A percentile compares a stretch with the other conserved stretches of the same genome.
phyloP scores from a whole-genome alignment of 2,113 vertebrate species.

The Antechinus flavipes region DNA sequence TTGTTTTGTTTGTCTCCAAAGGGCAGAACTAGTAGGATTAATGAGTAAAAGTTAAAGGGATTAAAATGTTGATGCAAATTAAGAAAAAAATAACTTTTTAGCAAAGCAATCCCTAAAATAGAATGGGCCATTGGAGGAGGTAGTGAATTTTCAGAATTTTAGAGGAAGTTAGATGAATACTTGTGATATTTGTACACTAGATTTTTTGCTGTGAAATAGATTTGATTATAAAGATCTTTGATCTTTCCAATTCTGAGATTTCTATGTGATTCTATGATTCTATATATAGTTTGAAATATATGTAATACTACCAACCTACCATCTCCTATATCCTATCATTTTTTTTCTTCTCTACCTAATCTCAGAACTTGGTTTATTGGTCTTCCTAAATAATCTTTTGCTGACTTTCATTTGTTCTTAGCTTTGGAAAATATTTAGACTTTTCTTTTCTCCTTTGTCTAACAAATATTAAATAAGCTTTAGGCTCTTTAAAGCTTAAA shows the following conservation, averaged over 20 bases:
- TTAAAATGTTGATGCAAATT: neutral
- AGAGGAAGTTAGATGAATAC: neutral
- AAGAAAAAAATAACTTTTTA: neutral
- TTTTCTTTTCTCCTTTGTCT: neutral
- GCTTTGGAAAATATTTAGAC: neutral
- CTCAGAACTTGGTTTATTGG: neutral
- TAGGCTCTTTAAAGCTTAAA: neutral
- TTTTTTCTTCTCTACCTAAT: neutral
- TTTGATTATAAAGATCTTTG: neutral
- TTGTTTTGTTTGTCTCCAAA: neutral
- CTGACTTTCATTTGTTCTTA: neutral
- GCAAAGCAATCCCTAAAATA: neutral
- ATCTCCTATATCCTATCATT: neutral
- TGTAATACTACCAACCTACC: neutral
- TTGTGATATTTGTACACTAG: neutral
- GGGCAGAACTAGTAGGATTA: neutral
- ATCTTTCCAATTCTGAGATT: neutral
- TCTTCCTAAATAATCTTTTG: neutral
- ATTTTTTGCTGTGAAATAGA: neutral
- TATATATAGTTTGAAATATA: neutral
- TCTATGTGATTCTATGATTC: neutral
- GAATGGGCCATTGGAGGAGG: neutral
- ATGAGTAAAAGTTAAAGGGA: neutral
- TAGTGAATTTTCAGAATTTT: neutral
- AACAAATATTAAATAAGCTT: neutral